Conservation (phyloP, 2,888 invertebrate species). For the Steromphala cineraria region DNA sequence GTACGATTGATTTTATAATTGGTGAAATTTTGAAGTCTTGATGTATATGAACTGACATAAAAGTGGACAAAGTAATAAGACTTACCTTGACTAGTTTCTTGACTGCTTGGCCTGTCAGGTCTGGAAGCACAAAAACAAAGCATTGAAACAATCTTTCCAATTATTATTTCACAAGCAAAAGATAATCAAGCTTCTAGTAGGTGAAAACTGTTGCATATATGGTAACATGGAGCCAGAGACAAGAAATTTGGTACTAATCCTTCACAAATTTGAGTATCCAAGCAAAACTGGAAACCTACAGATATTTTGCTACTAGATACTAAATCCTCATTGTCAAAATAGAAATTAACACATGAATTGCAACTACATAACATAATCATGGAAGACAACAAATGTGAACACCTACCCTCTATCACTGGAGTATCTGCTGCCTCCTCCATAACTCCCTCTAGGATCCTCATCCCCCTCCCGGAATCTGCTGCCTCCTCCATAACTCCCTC, state of each 20-base stretch:
- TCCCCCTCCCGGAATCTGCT: conserved; percentile 39
- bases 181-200: no score
- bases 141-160: no score
- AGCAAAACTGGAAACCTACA: not conserved
- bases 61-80: not conserved
- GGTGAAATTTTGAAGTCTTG: no score
- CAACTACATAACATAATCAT: no score
- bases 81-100: conserved; percentile 29
- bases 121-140: not conserved
- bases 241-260: no score
- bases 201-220: no score
- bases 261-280: not conserved
- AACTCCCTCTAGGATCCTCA: not conserved
- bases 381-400: not conserved
- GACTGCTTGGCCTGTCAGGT: not conserved
- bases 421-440: conserved; percentile 26
- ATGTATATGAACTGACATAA: not conserved
- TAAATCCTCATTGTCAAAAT: not conserved
- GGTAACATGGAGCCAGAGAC: no score
- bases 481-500: conserved; percentile 30
- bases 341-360: no score
- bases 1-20: no score
- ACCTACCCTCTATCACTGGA: conserved; percentile 26
- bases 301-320: not conserved
- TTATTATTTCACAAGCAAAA: no score